phyloP scores from a whole-genome alignment of 2,888 invertebrate species.

The Microplitis manilae region DNA sequence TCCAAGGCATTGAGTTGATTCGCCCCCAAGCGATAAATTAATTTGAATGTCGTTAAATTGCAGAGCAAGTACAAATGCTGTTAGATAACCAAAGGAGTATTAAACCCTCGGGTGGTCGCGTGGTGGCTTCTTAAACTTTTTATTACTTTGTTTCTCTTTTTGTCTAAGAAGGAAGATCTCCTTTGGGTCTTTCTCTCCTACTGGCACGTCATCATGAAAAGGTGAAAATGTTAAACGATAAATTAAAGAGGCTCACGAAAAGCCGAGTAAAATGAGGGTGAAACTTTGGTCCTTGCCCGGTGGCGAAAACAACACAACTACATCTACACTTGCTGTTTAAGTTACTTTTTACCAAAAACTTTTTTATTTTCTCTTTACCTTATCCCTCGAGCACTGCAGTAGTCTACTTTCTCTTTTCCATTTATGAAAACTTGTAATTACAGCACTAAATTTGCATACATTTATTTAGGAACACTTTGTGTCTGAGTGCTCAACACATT shows the following conservation, averaged over 20 bases:
- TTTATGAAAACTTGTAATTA: conserved; percentile 47
- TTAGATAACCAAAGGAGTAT: conserved; percentile 23
- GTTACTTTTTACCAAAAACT: conserved; percentile 34
- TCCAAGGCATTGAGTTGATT: background rate
- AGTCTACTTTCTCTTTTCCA: conserved; percentile 31
- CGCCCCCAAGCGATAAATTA: conserved; percentile 8
- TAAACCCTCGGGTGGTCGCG: conserved; percentile 7
- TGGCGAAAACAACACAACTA: conserved; percentile 40
- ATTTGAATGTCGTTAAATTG: background rate
- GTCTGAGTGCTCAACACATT: conserved; percentile 25
- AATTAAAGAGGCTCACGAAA: conserved; percentile 39
- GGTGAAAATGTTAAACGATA: conserved; percentile 39
- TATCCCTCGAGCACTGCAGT: conserved; percentile 41
- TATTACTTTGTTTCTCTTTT: background rate
- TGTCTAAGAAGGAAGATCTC: background rate
- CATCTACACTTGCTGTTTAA: conserved; percentile 28
- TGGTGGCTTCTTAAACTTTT: background rate
- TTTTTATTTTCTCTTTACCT: conserved; percentile 34
- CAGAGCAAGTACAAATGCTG: conserved; percentile 13
- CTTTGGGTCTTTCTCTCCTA: background rate
- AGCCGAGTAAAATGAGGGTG: conserved; percentile 34
- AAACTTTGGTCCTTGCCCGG: conserved; percentile 44
- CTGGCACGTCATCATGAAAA: conserved; percentile 27
- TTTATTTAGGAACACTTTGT: conserved; percentile 36
- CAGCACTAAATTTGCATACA: conserved; percentile 47